These are phyloP conservation scores for Chymomyza costata DNA, from an alignment of 1,140 invertebrate genomes.

Conservation along the genomic window DNA sequence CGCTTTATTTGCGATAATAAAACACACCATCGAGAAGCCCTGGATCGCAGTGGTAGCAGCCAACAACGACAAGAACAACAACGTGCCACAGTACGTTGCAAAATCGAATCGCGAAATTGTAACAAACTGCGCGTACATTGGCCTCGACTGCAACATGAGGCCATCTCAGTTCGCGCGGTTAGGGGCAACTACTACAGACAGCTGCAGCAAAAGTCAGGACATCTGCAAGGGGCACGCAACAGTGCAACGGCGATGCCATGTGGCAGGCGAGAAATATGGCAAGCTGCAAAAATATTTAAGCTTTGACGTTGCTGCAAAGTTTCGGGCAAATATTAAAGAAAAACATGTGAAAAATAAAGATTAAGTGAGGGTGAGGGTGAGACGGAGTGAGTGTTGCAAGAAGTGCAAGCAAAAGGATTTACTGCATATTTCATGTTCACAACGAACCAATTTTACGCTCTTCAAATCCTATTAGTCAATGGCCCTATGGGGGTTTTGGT, in stretches of 20 bases:
- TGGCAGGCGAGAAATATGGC: conserved; percentile 42
- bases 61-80: conserved; percentile 28
- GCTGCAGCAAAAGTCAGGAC: conserved; percentile 59
- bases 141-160: conserved; percentile 23
- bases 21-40: conserved; percentile 66
- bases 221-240: conserved; percentile 15
- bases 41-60: neutral
- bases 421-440: conserved; percentile 76
- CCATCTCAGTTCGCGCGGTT: neutral
- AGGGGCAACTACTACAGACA: conserved; percentile 13
- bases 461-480: conserved; percentile 76
- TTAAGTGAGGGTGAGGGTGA: conserved; percentile 3
- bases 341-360: conserved; percentile 48
- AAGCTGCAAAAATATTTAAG: conserved; percentile 65
- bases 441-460: conserved; percentile 76
- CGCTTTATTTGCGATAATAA: conserved; percentile 75
- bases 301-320: conserved; percentile 53
- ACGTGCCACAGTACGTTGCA: conserved; percentile 13
- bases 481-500: conserved; percentile 70
- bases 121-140: conserved; percentile 71
- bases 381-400: conserved; percentile 25
- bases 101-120: conserved; percentile 73
- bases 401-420: conserved; percentile 72
- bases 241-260: neutral
- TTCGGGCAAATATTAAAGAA: conserved; percentile 59